Evolutionary conservation across 1,140 invertebrate genomes (phyloP).

Genomic region (Papilio polyxenes): DNA sequence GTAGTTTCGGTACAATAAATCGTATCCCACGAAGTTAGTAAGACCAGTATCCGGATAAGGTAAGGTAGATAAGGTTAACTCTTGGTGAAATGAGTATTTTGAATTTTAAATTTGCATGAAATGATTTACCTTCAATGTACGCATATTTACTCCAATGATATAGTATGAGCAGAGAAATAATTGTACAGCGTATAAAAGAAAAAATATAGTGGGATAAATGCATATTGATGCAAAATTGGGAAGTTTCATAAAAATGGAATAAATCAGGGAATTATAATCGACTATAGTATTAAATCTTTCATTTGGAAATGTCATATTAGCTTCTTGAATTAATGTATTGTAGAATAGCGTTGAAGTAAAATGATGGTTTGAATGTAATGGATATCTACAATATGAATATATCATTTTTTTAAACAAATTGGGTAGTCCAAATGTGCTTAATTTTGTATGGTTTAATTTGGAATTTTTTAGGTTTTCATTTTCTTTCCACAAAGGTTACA

Average conservation of each 20-base stretch:
- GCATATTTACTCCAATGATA: not conserved
- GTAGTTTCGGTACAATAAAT: slow-evolving; percentile 62
- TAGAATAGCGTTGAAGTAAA: no score
- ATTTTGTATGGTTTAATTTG: no score
- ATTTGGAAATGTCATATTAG: no score
- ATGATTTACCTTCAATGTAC: not conserved
- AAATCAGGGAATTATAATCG: not conserved
- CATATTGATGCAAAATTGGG: not conserved
- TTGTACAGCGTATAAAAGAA: not conserved
- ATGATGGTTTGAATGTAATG: no score
- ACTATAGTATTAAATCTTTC: no score
- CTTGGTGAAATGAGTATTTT: not conserved
- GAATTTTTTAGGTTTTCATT: not conserved
- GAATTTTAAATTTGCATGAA: slow-evolving; percentile 18
- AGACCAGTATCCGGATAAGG: slow-evolving; percentile 50
- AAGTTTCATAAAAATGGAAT: no score
- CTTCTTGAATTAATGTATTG: no score
- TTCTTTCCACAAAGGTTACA: not conserved
- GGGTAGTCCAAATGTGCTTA: no score
- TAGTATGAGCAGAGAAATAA: not conserved
- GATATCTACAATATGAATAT: no score
- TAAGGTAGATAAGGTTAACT: slow-evolving; percentile 48
- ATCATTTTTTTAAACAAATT: no score
- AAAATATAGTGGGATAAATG: not conserved
- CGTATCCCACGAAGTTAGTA: slow-evolving; percentile 49